Conservation (phyloP, 2,113 vertebrate genomes). For the Dipodomys stephensi region DNA sequence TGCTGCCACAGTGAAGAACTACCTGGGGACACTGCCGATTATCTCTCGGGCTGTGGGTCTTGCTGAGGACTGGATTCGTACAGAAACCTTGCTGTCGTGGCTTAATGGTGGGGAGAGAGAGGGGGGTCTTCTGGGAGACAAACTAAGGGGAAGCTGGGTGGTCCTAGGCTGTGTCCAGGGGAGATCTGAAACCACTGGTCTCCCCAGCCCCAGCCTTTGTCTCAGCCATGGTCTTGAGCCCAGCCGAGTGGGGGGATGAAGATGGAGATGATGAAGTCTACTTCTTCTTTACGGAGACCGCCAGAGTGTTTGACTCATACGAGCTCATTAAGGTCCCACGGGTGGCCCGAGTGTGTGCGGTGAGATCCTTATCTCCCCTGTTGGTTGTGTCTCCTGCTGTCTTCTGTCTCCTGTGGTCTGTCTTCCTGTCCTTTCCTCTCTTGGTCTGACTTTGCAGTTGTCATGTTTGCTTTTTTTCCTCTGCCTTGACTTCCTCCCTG, state of each 20-base stretch:
- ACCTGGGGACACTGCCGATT: constrained; percentile 91
- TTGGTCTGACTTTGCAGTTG: neutral
- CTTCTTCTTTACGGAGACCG: constrained; percentile 94
- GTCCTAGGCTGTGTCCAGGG: neutral
- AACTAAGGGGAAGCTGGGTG: neutral
- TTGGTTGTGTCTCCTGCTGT: neutral
- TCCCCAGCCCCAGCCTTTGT: constrained; percentile 92
- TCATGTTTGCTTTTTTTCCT: neutral
- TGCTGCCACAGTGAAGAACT: constrained; percentile 93
- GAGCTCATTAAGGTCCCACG: constrained; percentile 91
- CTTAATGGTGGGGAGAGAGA: constrained; percentile 88
- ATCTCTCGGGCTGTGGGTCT: constrained; percentile 91
- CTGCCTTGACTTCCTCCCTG: neutral
- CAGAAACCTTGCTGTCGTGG: constrained; percentile 91
- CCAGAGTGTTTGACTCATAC: constrained; percentile 90
- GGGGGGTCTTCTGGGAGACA: neutral
- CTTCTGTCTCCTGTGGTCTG: neutral
- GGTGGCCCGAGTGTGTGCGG: constrained; percentile 95
- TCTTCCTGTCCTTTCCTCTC: constrained; percentile 8
- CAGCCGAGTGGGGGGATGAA: constrained; percentile 86
- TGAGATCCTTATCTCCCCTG: constrained; percentile 59
- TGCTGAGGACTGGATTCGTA: constrained; percentile 90
- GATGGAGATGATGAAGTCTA: constrained; percentile 93
- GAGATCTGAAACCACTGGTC: constrained; percentile 43
- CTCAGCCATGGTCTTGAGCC: constrained; percentile 89